phyloP scores from a whole-genome alignment of 23 tunicate genomes.

The Trididemnum miniatum region DNA sequence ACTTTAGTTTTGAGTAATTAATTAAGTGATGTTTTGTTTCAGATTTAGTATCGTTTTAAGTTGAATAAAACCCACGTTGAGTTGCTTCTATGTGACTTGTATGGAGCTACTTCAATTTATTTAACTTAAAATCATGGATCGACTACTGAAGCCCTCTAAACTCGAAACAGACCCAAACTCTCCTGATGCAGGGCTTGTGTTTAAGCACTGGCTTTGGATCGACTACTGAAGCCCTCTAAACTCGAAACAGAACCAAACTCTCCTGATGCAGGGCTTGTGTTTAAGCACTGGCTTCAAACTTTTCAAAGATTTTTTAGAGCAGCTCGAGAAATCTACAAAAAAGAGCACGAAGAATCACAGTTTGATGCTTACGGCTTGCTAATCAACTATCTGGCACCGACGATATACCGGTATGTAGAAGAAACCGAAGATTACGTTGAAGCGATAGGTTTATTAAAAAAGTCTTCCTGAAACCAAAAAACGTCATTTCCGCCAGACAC shows the following conservation, averaged over 20 bases:
- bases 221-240: not conserved
- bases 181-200: too few relatives aligned
- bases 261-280: not conserved
- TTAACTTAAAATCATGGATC: too few relatives aligned
- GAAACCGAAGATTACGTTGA: not conserved
- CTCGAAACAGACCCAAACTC: too few relatives aligned
- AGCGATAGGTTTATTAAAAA: not conserved
- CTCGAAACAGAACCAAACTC: not conserved
- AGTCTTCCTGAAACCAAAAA: not conserved
- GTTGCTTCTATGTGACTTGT: too few relatives aligned
- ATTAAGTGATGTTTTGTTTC: too few relatives aligned
- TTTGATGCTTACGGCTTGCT: not conserved
- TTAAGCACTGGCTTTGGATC: too few relatives aligned
- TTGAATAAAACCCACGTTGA: too few relatives aligned
- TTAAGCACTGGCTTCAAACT: not conserved
- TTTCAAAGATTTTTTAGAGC: not conserved
- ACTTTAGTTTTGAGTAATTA: too few relatives aligned
- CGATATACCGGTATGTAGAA: not conserved
- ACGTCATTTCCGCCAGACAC: not conserved
- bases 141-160: too few relatives aligned
- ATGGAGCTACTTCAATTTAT: too few relatives aligned
- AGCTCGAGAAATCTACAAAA: not conserved
- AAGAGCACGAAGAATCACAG: not conserved
- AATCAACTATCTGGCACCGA: not conserved
- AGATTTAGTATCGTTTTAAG: too few relatives aligned